These are phyloP conservation scores for Andrena hattorfiana DNA, from an alignment of 2,888 invertebrate species.

Conservation along the genomic window DNA sequence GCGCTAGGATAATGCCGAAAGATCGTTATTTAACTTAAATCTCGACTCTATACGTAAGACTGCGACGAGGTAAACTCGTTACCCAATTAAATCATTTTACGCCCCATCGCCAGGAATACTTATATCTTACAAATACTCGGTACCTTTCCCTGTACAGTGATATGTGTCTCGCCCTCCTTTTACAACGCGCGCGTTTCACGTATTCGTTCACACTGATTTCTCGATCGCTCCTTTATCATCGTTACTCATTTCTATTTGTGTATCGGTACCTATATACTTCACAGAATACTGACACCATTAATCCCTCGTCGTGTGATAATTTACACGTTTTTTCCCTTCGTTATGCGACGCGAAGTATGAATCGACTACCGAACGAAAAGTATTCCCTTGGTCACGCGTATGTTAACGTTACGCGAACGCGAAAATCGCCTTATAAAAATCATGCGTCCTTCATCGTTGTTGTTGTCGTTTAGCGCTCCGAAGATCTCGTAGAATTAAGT, in stretches of 20 bases:
- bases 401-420: neutral
- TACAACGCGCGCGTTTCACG: conserved; percentile 3
- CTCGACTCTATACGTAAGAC: conserved; percentile 51
- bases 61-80: conserved; percentile 57
- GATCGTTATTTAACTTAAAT: conserved; percentile 54
- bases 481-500: conserved; percentile 69
- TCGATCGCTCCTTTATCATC: neutral
- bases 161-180: neutral
- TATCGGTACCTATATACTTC: conserved; percentile 23
- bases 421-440: conserved; percentile 7
- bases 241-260: conserved; percentile 18
- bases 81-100: conserved; percentile 19
- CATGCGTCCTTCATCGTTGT: conserved; percentile 10
- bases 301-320: neutral
- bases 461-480: conserved; percentile 33
- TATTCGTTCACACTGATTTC: neutral
- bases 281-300: conserved; percentile 1
- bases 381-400: neutral
- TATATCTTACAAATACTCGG: conserved; percentile 41
- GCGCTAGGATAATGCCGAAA: conserved; percentile 24
- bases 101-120: conserved; percentile 22
- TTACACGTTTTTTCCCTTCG: neutral
- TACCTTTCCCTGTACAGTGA: neutral
- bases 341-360: neutral
- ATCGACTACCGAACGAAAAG: neutral